phyloP scores from a whole-genome alignment of 2,888 invertebrate genomes.

The Tenthredo mesomela region DNA sequence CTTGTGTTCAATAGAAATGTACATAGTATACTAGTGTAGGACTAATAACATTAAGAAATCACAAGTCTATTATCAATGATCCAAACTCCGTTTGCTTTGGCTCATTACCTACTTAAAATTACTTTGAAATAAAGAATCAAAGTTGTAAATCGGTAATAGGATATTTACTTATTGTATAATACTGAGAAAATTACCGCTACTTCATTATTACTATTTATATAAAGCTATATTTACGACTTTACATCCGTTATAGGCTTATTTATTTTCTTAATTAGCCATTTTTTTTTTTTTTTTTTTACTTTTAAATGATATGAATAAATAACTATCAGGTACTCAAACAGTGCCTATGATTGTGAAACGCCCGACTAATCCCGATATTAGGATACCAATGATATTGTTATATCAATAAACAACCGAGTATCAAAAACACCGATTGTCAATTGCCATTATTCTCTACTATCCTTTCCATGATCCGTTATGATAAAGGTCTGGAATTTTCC shows the following conservation, averaged over 20 bases:
- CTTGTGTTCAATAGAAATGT: slow-evolving; percentile 17
- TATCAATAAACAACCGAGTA: slow-evolving; percentile 38
- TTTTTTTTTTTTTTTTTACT: neutral
- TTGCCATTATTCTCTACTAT: neutral
- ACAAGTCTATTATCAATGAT: neutral
- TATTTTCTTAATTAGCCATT: neutral
- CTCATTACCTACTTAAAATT: neutral
- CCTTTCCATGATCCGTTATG: neutral
- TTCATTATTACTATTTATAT: slow-evolving; percentile 8
- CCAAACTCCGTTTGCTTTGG: neutral
- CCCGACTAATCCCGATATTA: neutral
- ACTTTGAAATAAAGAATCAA: neutral
- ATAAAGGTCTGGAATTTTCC: neutral
- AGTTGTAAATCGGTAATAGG: neutral
- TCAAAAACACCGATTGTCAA: neutral
- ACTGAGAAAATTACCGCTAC: neutral
- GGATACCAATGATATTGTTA: neutral
- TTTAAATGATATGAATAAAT: too few species aligned
- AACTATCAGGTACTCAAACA: neutral
- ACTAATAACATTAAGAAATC: slow-evolving; percentile 7
- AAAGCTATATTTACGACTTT: slow-evolving; percentile 3
- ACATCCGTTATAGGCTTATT: neutral
- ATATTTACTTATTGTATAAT: slow-evolving; percentile 1
- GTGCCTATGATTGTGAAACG: neutral
- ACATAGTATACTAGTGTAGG: slow-evolving; percentile 22